Base-by-base conservation (phyloP, 2,888 invertebrate genomes). In the Masnerella sp. region DNA sequence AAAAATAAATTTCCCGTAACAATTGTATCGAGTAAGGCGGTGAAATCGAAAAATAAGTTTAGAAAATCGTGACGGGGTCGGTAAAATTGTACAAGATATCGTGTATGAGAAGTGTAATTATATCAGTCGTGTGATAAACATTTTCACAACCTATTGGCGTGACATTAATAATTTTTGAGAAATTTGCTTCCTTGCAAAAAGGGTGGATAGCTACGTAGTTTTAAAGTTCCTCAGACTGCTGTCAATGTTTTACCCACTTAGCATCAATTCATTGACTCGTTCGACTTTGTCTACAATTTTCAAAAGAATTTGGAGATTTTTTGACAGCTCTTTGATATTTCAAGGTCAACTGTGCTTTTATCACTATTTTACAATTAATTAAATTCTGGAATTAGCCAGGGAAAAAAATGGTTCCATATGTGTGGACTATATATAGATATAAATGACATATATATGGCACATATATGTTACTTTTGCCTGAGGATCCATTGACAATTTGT, bases 151-250 rank as follows among this genome's bases (percentile, higher is more conserved):
- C 49, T 40, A 30, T 28, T 15, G 61, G 47, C 32, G 61, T 49
- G 61, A 49, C 20, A 52, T 14, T 51, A 11, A 40, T 15, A 52
- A 3, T 34, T 38, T 52, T 38, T 11, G 28, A 52, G 36, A 38
- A 52, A 38, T 52, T 52, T 38, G 5, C 25, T 47, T 20, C 36
- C 14, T 25, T 34, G 20, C 28, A 20, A 45, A 20, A 15, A 59
- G 59, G 59, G 59, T 61, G 59, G 59, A 61, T 61, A 62, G 38
- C 40, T 62, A 51, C 61, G 15, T 47, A 42, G 15, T 32, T 51
- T 40, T 11, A 38, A 30, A 42, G 30, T 56, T 20, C 32, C 42
- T 42, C 30, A 30, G 56, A 56, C 56, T 32, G 28, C 32, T 32
- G 56, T 56, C 56, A 42, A 30, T 12, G 18, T 5, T 52, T 52